These are phyloP conservation scores for Pseudomugil tenellus DNA, from an alignment of 2,797 vertebrate genomes.

Conservation along the genomic window DNA sequence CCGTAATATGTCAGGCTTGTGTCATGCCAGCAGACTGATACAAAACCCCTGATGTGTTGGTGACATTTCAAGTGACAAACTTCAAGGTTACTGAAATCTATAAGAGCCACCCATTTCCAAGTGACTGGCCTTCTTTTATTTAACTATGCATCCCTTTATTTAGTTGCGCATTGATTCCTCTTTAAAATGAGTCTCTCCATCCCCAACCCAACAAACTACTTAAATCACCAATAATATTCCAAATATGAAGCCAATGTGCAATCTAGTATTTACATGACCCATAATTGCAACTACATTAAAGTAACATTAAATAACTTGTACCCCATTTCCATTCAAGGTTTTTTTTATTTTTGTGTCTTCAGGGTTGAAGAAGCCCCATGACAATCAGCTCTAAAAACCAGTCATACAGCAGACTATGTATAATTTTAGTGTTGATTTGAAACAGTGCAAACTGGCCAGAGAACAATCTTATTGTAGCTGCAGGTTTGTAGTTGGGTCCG, in stretches of 20 bases:
- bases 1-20: slow-evolving; percentile 22
- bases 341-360: slow-evolving; percentile 22
- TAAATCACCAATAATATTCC: neutral
- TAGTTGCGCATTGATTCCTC: neutral
- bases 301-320: neutral
- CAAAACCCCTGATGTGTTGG: slow-evolving; percentile 27
- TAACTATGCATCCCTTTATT: neutral
- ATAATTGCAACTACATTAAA: neutral
- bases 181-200: slow-evolving; percentile 10
- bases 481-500: neutral
- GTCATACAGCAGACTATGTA: slow-evolving; percentile 6
- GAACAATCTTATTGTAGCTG: slow-evolving; percentile 3
- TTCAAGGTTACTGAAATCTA: slow-evolving; percentile 3
- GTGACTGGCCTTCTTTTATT: neutral
- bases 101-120: slow-evolving; percentile 6
- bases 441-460: neutral
- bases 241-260: neutral
- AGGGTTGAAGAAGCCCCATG: slow-evolving; percentile 16
- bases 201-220: neutral
- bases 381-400: slow-evolving; percentile 38
- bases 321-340: neutral
- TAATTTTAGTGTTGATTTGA: slow-evolving; percentile 13
- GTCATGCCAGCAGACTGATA: slow-evolving; percentile 32
- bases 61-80: slow-evolving; percentile 31
- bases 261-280: neutral